A percentile compares a stretch with the other conserved stretches of the same genome.
Evolutionary conservation across 2,113 vertebrate species (phyloP).

Genomic region (Microtus montanus): DNA sequence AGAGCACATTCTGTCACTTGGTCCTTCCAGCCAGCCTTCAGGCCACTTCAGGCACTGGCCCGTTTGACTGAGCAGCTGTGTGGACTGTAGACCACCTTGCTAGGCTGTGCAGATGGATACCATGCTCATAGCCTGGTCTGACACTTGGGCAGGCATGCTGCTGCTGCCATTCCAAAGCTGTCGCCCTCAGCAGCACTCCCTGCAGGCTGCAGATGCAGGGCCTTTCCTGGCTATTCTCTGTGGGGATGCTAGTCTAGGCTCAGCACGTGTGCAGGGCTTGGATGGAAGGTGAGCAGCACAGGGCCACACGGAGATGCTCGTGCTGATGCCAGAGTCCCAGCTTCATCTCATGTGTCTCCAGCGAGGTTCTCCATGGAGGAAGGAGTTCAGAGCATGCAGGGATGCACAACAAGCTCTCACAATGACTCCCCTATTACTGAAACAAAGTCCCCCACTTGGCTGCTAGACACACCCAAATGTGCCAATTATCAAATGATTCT

Average conservation of each 20-base stretch:
- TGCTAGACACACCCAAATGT: background rate
- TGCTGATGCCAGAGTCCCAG: background rate
- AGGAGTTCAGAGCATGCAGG: background rate
- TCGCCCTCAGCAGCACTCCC: background rate
- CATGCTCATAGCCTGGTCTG: too few species aligned
- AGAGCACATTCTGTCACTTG: too few species aligned
- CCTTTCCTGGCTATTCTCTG: background rate
- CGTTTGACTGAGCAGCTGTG: too few species aligned
- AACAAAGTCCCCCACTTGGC: background rate
- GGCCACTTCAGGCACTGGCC: too few species aligned
- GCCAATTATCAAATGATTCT: background rate
- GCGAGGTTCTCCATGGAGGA: background rate
- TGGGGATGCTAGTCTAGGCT: too few species aligned
- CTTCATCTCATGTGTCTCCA: background rate
- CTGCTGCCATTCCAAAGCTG: fast-evolving
- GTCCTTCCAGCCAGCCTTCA: background rate
- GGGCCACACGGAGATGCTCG: background rate
- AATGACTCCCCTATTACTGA: background rate
- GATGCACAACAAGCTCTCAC: background rate
- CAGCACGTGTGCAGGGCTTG: fast-evolving
- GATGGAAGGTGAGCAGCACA: background rate
- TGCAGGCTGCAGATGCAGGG: background rate
- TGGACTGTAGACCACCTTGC: background rate
- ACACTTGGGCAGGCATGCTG: background rate
- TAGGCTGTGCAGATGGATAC: fast-evolving